These are phyloP conservation scores for Himalopsyche kuldschensis DNA, from an alignment of 2,888 invertebrate species.

Conservation along the genomic window DNA sequence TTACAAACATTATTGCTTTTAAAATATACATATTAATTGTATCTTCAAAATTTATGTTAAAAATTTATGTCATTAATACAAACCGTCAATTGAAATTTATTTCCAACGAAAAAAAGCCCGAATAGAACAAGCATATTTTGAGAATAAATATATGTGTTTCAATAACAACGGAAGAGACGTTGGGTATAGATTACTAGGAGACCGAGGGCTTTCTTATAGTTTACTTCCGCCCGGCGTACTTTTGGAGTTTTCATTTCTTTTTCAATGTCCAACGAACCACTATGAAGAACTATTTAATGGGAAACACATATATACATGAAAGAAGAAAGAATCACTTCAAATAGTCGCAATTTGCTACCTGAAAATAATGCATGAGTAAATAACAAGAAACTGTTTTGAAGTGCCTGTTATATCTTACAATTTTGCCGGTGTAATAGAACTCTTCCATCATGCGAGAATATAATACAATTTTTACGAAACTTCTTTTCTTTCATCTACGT, in stretches of 20 bases:
- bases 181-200: not conserved
- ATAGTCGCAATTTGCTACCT: not conserved
- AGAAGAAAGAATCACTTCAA: not conserved
- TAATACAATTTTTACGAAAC: too few species aligned
- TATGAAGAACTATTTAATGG: not conserved
- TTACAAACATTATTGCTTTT: too few species aligned
- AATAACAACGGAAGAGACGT: too few species aligned
- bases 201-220: not conserved
- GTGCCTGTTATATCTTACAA: not conserved
- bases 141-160: too few species aligned
- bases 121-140: too few species aligned
- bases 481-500: too few species aligned
- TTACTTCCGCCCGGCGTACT: not conserved
- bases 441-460: too few species aligned
- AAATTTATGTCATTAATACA: too few species aligned
- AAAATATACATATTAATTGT: too few species aligned
- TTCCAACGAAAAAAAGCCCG: too few species aligned
- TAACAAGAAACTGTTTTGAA: not conserved
- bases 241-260: slow-evolving; percentile 1
- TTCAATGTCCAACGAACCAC: not conserved
- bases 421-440: not conserved
- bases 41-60: too few species aligned
- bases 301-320: not conserved
- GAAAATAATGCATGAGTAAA: not conserved
- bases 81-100: too few species aligned